Evolutionary conservation across 2,113 vertebrate species (phyloP), one percentile per base, ranked within the genome.

Genomic region (Menura novaehollandiae): DNA sequence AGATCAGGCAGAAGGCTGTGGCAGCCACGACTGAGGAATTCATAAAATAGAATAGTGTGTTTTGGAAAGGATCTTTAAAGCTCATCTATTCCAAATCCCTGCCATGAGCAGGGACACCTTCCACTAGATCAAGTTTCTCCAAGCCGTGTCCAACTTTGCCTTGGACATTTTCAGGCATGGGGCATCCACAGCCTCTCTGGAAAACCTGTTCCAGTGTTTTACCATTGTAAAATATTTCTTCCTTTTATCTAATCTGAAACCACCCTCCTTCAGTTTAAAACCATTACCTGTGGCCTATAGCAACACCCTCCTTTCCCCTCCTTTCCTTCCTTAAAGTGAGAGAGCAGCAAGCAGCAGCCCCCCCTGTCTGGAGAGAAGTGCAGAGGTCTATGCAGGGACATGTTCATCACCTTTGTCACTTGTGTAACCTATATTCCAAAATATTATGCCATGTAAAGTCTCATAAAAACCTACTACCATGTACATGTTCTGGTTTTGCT

Each of bases 191-290:
- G 46, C 12, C 9, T n/a, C 52, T 52, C 78, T 26, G 39, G 13
- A 7, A 60, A 46, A 60, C 3, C 6, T 9, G 13, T 21, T 30
- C 13, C 0, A 0, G 3, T 22, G 24, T 32, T 68, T 41, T 6
- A n/a, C 6, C 60, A 30, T 6, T 8, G 11, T 15, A 47, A 53
- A 49, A 37, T 43, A 9, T 3, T 1, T 21, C 9, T 51, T 47
- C 8, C 14, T 60, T 75, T 39, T 30, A 14, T 11, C 68, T 7
- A 26, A 60, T 10, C 39, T 60, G 62, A 75, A 75, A 39, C 24
- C 4, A 8, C 4, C 32, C 9, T 26, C 16, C 24, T 60, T 15
- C 53, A 22, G 9, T 41, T 53, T 41, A 46, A 41, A 82, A 15
- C 5, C 20, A 41, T n/a, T 12, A 24, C 4, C 28, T 3, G 9